Base-by-base conservation (phyloP, 2,113 vertebrate genomes). In the Emydura subglobosa region DNA sequence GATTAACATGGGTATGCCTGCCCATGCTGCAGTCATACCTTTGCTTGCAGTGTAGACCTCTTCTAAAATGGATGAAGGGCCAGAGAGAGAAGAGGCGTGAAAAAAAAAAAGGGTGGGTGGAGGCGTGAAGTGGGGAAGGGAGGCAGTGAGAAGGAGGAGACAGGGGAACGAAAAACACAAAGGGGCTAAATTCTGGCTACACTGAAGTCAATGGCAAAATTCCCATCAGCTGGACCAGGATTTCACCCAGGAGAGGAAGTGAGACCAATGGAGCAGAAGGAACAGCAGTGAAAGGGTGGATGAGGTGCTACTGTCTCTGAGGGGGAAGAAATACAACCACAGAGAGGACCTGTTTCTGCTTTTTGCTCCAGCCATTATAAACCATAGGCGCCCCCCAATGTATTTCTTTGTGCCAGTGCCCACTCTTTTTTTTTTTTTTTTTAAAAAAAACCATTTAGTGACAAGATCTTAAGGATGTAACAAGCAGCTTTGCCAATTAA, bases 321-420 rank as follows among this genome's bases (percentile, higher is more conserved):
- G 80, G 34, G 83, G 7, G 29, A 59, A 25, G 17, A 86, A 55
- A 51, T 9, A 51, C 7, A 50, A 79, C 34, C 1, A 1, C 79
- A 7, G 90, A 0, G 27, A 90, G 82, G 1, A 0, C 1, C 7
- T 27, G 49, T 6, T 82, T 79, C 14, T 59, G 0, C 81, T 81
- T 91, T 68, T 2, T 53, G 42, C 82, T 92, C 50, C 27, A 87
- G n/a, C 14, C 5, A 8, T 2, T 19, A 1, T 51, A 31, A 1
- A 91, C 29, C 8, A 13, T 31, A 61, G 11, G 1, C 2, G 55
- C 2, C 7, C 83, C 1, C 5, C 21, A 6, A 25, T 42, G 39
- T 42, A 4, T 74, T 74, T 74, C 72, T 74, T 12, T 44, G 13
- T 21, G 6, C 19, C 31, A n/a, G 14, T 51, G 61, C 79, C 54